These are phyloP conservation scores for Scortum barcoo DNA, from an alignment of 2,113 vertebrate species.

Conservation along the genomic window DNA sequence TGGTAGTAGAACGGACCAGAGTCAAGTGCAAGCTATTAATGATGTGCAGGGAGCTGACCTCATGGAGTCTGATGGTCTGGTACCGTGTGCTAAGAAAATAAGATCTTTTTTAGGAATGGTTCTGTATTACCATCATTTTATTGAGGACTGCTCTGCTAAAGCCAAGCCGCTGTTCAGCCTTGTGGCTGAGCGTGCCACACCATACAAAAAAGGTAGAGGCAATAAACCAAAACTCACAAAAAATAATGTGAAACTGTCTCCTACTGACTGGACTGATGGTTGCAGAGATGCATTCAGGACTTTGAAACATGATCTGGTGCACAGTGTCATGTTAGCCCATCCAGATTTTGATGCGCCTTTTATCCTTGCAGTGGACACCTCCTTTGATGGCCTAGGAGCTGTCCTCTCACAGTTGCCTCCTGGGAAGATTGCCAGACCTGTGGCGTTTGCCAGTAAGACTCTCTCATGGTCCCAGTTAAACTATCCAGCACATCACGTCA, in stretches of 20 bases:
- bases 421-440: constrained; percentile 7
- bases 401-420: constrained; percentile 41
- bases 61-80: constrained; percentile 9
- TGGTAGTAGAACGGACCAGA: neutral
- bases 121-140: constrained; percentile 28
- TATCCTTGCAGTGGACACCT: constrained; percentile 43
- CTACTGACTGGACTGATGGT: constrained; percentile 34
- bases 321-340: constrained; percentile 33
- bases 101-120: constrained; percentile 30
- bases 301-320: no score
- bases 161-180: constrained; percentile 21
- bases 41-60: constrained; percentile 19
- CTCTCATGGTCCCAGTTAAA: constrained; percentile 13
- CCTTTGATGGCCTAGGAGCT: constrained; percentile 30
- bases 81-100: constrained; percentile 5
- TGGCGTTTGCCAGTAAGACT: constrained; percentile 38
- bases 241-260: constrained; percentile 2
- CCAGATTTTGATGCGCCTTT: constrained; percentile 40
- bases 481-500: constrained; percentile 39
- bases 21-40: constrained; percentile 1
- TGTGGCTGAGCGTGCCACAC: neutral
- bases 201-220: neutral
- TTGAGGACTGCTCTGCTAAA: constrained; percentile 14
- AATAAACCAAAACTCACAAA: neutral
- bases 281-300: no score